These are phyloP conservation scores for Mus spicilegus DNA, from an alignment of 2,113 vertebrate genomes.

Conservation along the genomic window DNA sequence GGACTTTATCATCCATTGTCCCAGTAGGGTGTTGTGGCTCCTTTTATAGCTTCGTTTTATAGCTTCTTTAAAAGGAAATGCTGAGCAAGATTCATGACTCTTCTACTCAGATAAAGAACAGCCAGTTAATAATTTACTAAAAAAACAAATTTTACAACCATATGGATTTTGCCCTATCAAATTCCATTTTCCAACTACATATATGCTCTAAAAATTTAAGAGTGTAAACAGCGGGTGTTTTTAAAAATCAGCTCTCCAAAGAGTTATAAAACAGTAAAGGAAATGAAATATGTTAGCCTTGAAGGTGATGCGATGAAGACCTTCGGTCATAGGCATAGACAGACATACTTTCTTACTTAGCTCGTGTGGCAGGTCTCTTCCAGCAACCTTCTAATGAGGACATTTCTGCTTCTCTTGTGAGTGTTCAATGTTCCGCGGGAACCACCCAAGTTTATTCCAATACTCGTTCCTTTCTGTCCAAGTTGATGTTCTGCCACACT, in stretches of 20 bases:
- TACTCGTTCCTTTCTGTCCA: neutral
- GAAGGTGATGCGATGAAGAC: conserved; percentile 44
- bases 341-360: neutral
- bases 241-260: conserved; percentile 45
- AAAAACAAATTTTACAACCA: conserved; percentile 51
- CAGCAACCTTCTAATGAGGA: conserved; percentile 8
- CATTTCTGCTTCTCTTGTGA: conserved; percentile 40
- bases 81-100: conserved; percentile 53
- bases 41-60: conserved; percentile 66
- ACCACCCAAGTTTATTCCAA: neutral
- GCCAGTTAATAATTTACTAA: conserved; percentile 63
- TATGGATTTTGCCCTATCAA: conserved; percentile 30
- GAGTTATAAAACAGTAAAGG: conserved; percentile 41
- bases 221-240: neutral
- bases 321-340: neutral
- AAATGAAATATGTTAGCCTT: conserved; percentile 55
- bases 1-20: conserved; percentile 62
- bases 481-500: neutral
- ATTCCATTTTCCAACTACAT: conserved; percentile 36
- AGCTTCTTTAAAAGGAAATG: conserved; percentile 63
- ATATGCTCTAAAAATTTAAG: conserved; percentile 49
- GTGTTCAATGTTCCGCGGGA: neutral
- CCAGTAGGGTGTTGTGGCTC: conserved; percentile 49
- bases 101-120: conserved; percentile 57
- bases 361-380: conserved; percentile 12